These are phyloP conservation scores for Holocentrus rufus DNA, from an alignment of 2,797 vertebrate genomes.

Conservation along the genomic window DNA sequence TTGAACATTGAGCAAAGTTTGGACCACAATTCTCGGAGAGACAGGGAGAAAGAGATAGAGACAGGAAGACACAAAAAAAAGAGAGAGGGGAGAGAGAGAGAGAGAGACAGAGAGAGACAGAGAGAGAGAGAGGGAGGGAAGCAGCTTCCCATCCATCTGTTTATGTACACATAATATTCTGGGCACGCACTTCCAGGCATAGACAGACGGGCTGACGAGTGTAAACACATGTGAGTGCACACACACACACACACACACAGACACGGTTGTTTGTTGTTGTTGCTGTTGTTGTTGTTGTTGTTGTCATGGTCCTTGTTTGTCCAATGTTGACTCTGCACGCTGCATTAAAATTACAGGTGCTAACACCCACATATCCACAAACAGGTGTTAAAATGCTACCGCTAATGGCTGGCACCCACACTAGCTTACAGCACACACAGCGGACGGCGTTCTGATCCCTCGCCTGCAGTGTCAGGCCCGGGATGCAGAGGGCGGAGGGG, in stretches of 20 bases:
- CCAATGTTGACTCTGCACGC: slow-evolving; percentile 25
- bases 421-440: background rate
- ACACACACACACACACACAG: slow-evolving; percentile 23
- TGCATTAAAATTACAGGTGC: slow-evolving; percentile 51
- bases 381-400: slow-evolving; percentile 63
- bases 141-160: slow-evolving; percentile 64
- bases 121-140: slow-evolving; percentile 9
- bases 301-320: slow-evolving; percentile 48
- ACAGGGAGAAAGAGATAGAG: slow-evolving; percentile 11
- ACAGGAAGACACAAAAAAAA: background rate
- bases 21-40: slow-evolving; percentile 31
- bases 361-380: slow-evolving; percentile 29
- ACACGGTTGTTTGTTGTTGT: no score
- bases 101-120: slow-evolving; percentile 1
- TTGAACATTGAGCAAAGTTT: slow-evolving; percentile 45
- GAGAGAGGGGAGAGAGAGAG: slow-evolving; percentile 16
- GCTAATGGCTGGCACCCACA: slow-evolving; percentile 52
- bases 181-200: slow-evolving; percentile 57
- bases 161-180: slow-evolving; percentile 60
- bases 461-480: slow-evolving; percentile 16
- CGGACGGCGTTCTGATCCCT: slow-evolving; percentile 33
- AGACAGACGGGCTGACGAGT: slow-evolving; percentile 56
- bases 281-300: background rate
- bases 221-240: slow-evolving; percentile 39
- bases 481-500: slow-evolving; percentile 10